Evolutionary conservation across 2,888 invertebrate species (phyloP), one percentile per base, ranked within the genome.

Genomic region (Yponomeuta sedellus): DNA sequence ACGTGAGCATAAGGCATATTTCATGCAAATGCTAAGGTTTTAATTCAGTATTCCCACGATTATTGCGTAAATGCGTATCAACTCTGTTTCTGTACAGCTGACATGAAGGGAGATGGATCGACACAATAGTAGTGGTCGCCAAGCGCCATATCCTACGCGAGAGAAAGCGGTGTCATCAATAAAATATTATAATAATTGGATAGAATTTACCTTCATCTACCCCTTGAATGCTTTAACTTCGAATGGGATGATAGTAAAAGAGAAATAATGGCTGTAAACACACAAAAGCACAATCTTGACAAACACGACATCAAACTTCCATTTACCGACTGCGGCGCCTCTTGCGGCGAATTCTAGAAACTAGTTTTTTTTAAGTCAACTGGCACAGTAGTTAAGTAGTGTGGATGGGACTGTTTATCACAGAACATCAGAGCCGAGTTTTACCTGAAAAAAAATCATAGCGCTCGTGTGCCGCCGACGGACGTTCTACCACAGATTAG

Each of bases 231-330:
- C 79, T 81, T 86, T 77, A 77, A 85, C 89, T 86, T 82, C 79
- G 81, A 87, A 79, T 81, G 82, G 82, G 88, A 89, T 85, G 88
- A 86, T 82, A 85, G 75, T 81, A 83, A 81, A 78, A 77, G 76
- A 81, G 77, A 83, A 78, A 82, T 83, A 85, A 81, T 85, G 90
- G 92, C 92, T 92, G 93, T 93, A 93, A 93, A 93, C 93, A 93
- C 92, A 93, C 88, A 89, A 90, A 82, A 84, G 81, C 86, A 92
- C 92, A 92, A 92, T 88, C 92, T 92, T 92, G 92, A 92, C 93
- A 93, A 92, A 92, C 93, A 92, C 92, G 85, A 90, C 90, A 91
- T 90, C 92, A 90, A 91, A 92, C 92, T 92, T 92, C 92, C 93
- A 93, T 93, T 93, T 92, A 93, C 92, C 92, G 92, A 93, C 93